phyloP scores from a whole-genome alignment of 2,797 vertebrate genomes.

The Percopsis omiscomaycus region DNA sequence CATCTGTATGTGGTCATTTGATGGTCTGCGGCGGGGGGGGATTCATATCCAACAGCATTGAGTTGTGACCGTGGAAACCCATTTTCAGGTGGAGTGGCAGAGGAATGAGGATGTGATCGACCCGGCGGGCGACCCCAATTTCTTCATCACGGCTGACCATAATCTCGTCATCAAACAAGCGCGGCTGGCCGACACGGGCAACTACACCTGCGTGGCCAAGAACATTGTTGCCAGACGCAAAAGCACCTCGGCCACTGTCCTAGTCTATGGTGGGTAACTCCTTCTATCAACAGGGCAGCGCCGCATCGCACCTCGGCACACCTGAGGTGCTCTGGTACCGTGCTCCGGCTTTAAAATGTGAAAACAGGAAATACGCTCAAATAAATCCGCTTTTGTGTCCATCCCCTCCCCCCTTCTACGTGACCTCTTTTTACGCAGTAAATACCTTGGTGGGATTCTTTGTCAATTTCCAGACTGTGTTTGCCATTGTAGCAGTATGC shows the following conservation, averaged over 20 bases:
- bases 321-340: not conserved
- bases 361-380: slow-evolving; percentile 7
- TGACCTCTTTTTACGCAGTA: slow-evolving; percentile 35
- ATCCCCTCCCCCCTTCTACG: slow-evolving; percentile 34
- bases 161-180: slow-evolving; percentile 95
- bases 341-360: slow-evolving; percentile 10
- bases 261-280: slow-evolving; percentile 86
- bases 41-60: slow-evolving; percentile 16
- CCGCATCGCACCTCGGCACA: slow-evolving; percentile 18
- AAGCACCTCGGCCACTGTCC: slow-evolving; percentile 88
- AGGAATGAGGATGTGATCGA: slow-evolving; percentile 93
- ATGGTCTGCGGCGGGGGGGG: not conserved
- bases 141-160: slow-evolving; percentile 91
- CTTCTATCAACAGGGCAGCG: slow-evolving; percentile 20
- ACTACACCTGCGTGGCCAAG: slow-evolving; percentile 99
- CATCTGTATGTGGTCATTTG: slow-evolving; percentile 1
- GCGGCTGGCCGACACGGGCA: slow-evolving; percentile 93
- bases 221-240: slow-evolving; percentile 97
- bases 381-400: slow-evolving; percentile 32
- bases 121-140: slow-evolving; percentile 89
- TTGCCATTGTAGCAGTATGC: slow-evolving; percentile 12
- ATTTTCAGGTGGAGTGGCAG: slow-evolving; percentile 94
- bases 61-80: slow-evolving; percentile 44
- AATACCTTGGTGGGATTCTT: slow-evolving; percentile 17
- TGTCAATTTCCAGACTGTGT: slow-evolving; percentile 6